Percentiles rank a stretch among this genome's conserved stretches.
These are phyloP conservation scores for Pharmacophagus antenor DNA, from an alignment of 2,888 invertebrate genomes.

Conservation along the genomic window DNA sequence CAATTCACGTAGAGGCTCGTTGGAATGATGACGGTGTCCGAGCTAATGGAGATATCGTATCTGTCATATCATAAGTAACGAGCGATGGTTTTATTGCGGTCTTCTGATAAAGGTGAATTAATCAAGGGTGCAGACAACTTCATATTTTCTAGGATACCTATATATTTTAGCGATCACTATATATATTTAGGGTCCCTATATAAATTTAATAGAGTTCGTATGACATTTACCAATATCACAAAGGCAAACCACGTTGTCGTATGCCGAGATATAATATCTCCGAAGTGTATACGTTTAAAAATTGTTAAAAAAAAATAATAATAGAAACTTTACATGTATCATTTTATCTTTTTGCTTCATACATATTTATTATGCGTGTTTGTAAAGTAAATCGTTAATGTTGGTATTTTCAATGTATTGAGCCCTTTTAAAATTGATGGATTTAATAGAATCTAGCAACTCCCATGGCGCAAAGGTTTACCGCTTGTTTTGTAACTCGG, in stretches of 20 bases:
- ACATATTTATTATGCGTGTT: no score
- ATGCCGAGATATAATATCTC: neutral
- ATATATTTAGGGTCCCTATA: no score
- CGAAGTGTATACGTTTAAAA: neutral
- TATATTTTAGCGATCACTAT: slow-evolving; percentile 4
- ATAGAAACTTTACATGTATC: no score
- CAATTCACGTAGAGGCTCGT: slow-evolving; percentile 49
- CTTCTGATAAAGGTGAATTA: slow-evolving; percentile 56
- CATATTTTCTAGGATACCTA: slow-evolving; percentile 35
- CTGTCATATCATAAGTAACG: slow-evolving; percentile 68
- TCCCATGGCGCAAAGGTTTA: no score
- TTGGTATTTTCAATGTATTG: no score
- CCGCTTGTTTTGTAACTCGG: no score
- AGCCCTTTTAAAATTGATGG: no score
- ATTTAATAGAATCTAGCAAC: no score
- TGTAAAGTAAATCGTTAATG: no score
- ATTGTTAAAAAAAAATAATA: no score
- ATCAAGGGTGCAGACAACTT: slow-evolving; percentile 45
- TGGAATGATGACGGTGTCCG: slow-evolving; percentile 62
- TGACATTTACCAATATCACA: slow-evolving; percentile 7
- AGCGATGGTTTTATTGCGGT: slow-evolving; percentile 75
- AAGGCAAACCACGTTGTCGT: neutral
- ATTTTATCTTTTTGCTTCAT: no score
- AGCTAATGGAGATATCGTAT: slow-evolving; percentile 73
- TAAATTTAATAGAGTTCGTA: neutral